phyloP scores from a whole-genome alignment of 2,888 invertebrate species.

The Cremastobaeus sp. region DNA sequence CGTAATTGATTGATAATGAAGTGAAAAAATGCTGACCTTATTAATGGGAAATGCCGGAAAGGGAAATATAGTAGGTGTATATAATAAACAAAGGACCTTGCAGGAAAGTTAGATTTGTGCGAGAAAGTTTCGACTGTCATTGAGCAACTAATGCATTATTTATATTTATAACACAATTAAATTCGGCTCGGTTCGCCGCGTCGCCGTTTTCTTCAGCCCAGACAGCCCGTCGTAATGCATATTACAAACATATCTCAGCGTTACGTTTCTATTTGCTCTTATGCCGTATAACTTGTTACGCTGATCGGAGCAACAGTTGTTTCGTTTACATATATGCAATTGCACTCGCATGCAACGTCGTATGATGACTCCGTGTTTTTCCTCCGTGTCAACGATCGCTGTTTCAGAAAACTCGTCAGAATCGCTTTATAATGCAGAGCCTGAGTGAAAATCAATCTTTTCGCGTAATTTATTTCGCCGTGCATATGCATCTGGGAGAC shows the following conservation, averaged over 20 bases:
- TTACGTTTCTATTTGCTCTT: slow-evolving; percentile 33
- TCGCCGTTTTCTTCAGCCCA: no score
- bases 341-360: slow-evolving; percentile 19
- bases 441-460: no score
- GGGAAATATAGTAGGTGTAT: slow-evolving; percentile 19
- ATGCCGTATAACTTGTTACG: slow-evolving; percentile 35
- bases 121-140: no score
- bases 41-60: slow-evolving; percentile 25
- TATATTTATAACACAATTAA: background rate
- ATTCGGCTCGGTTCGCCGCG: no score
- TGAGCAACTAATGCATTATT: no score
- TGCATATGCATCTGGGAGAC: no score
- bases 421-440: no score
- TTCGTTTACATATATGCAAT: slow-evolving; percentile 30
- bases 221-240: no score
- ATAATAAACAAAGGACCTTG: slow-evolving; percentile 9
- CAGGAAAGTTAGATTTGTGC: no score
- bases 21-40: slow-evolving; percentile 27
- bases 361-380: slow-evolving; percentile 21
- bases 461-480: no score
- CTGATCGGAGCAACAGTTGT: slow-evolving; percentile 27
- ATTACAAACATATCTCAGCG: slow-evolving; percentile 21
- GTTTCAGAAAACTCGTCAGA: slow-evolving; percentile 16
- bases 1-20: slow-evolving; percentile 42
- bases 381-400: no score